A percentile compares a stretch with the other conserved stretches of the same genome.
Conservation (phyloP, 2,113 vertebrate genomes). For the Elgaria multicarinata region DNA sequence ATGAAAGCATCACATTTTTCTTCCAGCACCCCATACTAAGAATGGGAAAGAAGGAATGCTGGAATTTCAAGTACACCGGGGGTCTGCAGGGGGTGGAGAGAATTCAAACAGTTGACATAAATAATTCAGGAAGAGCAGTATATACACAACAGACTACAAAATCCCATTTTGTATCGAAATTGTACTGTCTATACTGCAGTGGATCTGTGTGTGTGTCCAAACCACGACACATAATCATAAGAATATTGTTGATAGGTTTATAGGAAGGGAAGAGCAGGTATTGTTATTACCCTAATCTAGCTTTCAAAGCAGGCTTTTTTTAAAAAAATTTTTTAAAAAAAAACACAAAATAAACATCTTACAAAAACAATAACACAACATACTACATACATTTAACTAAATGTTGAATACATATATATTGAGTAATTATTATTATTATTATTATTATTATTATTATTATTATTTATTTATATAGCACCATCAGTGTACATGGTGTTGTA, state of each 20-base stretch:
- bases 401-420: too few relatives aligned
- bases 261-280: too few relatives aligned
- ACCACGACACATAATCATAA: background rate
- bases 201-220: background rate
- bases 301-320: background rate
- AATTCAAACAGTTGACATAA: slow-evolving; percentile 20
- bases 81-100: background rate
- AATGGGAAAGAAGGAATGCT: background rate
- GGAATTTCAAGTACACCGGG: slow-evolving; percentile 1
- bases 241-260: background rate
- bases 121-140: slow-evolving; percentile 31
- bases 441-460: too few relatives aligned
- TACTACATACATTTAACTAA: too few relatives aligned
- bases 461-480: too few relatives aligned
- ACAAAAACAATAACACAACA: too few relatives aligned
- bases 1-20: slow-evolving; percentile 29
- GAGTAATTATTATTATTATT: too few relatives aligned
- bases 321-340: too few relatives aligned
- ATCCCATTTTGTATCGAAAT: background rate
- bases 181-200: background rate
- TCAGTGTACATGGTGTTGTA: too few relatives aligned
- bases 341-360: too few relatives aligned
- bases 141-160: background rate
- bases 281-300: background rate
- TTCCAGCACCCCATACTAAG: background rate